Base-by-base conservation (phyloP, 1,140 invertebrate species). In the Ceratosolen fusciceps region DNA sequence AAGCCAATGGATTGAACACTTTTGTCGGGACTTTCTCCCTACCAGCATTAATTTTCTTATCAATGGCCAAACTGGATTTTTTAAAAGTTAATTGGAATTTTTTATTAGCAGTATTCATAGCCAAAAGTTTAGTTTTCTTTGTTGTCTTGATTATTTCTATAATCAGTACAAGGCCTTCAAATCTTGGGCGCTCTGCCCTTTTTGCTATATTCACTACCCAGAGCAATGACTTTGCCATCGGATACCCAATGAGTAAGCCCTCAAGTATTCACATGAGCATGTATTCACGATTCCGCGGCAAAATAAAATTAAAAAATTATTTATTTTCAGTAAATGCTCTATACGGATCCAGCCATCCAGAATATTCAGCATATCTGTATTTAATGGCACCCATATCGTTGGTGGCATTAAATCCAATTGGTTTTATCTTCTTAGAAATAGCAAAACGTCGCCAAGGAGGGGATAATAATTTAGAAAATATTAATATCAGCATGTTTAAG, bases 201-300 rank as follows among this genome's bases (percentile, higher is more conserved):
- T 97, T 96, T 92, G 96, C 96, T 31, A 99, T 99, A 83, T 98
- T 99, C 88, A 96, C 95, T 67, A 99, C 98, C 0, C 97, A 99
- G 87, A 98, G 96, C 87, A 99, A 99, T 93, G 98, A 99, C 90
- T 99, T 99, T 92, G 98, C 98, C 67, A 93, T 99, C 83, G 98
- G 98, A 79, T 98, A 96, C 91, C 98, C 98, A 5, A 98, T 99
- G 85, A 93, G 96, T 98, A 92, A 94, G 93, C 92, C 77, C 14
- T 52, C 49, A 52, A 52, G 3, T 52, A 16, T 52, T 52, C n/a
- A n/a, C n/a, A n/a, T n/a, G n/a, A n/a, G n/a, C n/a, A n/a, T n/a
- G n/a, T n/a, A n/a, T n/a, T n/a, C n/a, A n/a, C n/a, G n/a, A n/a
- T n/a, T n/a, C n/a, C n/a, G n/a, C n/a, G n/a, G n/a, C n/a, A n/a